Evolutionary conservation across 1,140 invertebrate genomes (phyloP), one percentile per base, ranked within the genome.

Genomic region (Cyphomyrmex costatus): DNA sequence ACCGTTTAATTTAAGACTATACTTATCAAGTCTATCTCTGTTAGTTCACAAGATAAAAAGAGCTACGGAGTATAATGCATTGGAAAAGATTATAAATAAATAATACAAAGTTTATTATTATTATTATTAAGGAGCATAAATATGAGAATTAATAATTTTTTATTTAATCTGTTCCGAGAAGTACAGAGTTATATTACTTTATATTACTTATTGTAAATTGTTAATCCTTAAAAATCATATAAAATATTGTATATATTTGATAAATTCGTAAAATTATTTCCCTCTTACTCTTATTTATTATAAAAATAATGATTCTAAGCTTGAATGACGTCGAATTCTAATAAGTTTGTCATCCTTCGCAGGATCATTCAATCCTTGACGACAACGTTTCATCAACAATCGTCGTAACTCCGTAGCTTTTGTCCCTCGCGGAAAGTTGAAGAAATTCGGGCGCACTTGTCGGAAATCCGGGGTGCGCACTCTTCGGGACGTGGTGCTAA

Each of bases 401-500:
- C 30, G 53, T 60, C 66, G 76, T 78, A 82, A 71, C 46, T 88
- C 73, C 65, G 56, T 60, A 79, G 85, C 33, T 89, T 51, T 71
- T 83, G 71, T 83, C 77, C 53, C 71, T 86, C 36, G 53, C 84
- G 63, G 19, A 33, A 78, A 73, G 58, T 49, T 53, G 78, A 58
- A 27, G 63, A 89, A 89, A 78, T 90, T 87, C 60, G 85, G 83
- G 58, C 87, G 89, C 89, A 88, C 88, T 94, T 88, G 92, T 90
- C 89, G 90, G 88, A 91, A 93, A 88, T 92, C 92, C 89, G 65
- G 90, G 88, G 86, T 89, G 87, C 86, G 88, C 85, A 80, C 46
- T 58, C 71, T 89, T 91, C 87, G 87, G 86, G 92, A 94, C 92
- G 92, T 93, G 91, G 93, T 88, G 93, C 93, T 94, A 94, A 95